These are phyloP conservation scores for Muscina levida DNA, from an alignment of 2,888 invertebrate genomes.

Conservation along the genomic window DNA sequence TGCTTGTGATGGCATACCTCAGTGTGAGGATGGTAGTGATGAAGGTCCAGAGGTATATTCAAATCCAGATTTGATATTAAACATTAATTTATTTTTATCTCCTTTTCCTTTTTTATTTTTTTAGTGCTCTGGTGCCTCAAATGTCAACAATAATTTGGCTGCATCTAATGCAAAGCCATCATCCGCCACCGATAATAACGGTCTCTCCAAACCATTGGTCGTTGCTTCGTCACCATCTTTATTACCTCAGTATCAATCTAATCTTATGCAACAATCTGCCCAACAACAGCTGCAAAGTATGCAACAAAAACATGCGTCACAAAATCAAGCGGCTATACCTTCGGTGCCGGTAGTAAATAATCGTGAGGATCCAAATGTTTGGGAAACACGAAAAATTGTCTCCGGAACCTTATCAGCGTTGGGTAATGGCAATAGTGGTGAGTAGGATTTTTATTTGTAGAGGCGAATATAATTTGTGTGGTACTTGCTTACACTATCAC, in stretches of 20 bases:
- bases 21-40: conserved; percentile 95
- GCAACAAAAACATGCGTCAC: conserved; percentile 62
- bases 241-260: conserved; percentile 69
- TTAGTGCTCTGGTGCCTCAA: conserved; percentile 74
- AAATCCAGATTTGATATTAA: neutral
- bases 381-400: conserved; percentile 76
- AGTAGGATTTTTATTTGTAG: conserved; percentile 54
- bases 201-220: conserved; percentile 9
- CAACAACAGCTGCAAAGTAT: conserved; percentile 67
- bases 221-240: conserved; percentile 32
- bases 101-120: too few relatives aligned
- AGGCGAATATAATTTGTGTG: too few relatives aligned
- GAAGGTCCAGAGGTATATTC: conserved; percentile 88
- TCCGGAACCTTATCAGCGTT: conserved; percentile 69
- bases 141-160: conserved; percentile 61
- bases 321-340: conserved; percentile 63
- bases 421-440: conserved; percentile 69
- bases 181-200: conserved; percentile 10
- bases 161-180: conserved; percentile 54
- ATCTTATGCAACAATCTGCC: conserved; percentile 62
- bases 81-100: too few relatives aligned
- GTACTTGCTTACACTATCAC: too few relatives aligned
- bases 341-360: conserved; percentile 73
- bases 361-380: conserved; percentile 78
- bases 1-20: conserved; percentile 95